phyloP scores from a whole-genome alignment of 2,113 vertebrate species.

The Strix uralensis region DNA sequence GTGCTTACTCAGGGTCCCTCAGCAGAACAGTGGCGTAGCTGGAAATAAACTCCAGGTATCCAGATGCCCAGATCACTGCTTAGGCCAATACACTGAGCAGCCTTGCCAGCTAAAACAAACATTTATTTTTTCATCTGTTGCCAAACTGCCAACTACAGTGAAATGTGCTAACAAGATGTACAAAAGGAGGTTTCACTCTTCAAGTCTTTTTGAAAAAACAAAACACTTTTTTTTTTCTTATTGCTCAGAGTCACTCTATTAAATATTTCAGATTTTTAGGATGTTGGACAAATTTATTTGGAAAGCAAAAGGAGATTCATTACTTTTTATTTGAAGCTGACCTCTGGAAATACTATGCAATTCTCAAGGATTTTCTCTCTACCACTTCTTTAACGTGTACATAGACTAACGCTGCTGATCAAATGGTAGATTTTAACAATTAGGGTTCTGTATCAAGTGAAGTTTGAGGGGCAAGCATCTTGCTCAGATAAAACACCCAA shows the following conservation, averaged over 20 bases:
- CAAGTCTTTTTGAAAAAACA: not conserved
- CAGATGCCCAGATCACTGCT: not conserved
- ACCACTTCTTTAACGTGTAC: not conserved
- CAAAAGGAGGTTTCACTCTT: not conserved
- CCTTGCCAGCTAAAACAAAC: conserved; percentile 4
- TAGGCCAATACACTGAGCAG: not conserved
- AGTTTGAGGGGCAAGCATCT: conserved; percentile 22
- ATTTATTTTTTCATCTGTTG: not conserved
- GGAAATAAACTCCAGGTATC: not conserved
- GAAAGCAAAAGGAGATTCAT: conserved; percentile 8
- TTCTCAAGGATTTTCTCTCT: not conserved
- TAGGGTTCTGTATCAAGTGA: conserved; percentile 9
- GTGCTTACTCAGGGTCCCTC: not conserved
- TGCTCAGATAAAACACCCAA: conserved; percentile 17
- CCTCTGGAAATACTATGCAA: conserved; percentile 15
- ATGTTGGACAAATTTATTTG: conserved; percentile 39
- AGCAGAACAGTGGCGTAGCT: not conserved
- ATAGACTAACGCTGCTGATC: not conserved
- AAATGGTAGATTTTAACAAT: conserved; percentile 13
- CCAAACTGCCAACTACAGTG: not conserved
- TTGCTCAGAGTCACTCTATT: not conserved
- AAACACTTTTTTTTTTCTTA: too few relatives aligned
- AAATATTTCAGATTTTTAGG: not conserved
- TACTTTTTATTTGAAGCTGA: conserved; percentile 48
- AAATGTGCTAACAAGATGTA: conserved; percentile 11